phyloP scores from a whole-genome alignment of 2,888 invertebrate genomes.

The Stenodera caucasica region DNA sequence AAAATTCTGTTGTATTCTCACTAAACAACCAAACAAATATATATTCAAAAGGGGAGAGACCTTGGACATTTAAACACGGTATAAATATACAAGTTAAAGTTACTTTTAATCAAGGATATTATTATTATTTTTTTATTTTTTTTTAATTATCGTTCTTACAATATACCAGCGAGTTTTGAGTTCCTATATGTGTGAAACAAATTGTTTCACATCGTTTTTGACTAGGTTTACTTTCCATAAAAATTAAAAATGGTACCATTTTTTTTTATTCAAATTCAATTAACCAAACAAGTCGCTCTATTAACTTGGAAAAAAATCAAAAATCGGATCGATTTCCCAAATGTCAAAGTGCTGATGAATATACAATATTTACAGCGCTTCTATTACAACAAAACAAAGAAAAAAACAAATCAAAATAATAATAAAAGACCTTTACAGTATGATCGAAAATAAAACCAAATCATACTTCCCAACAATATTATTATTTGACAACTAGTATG shows the following conservation, averaged over 20 bases:
- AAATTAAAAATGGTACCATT: conserved; percentile 45
- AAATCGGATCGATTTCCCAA: conserved; percentile 35
- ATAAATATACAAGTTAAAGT: conserved; percentile 47
- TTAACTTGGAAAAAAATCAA: conserved; percentile 20
- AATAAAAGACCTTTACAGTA: conserved; percentile 33
- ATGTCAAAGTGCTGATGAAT: conserved; percentile 49
- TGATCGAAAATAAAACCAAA: conserved; percentile 35
- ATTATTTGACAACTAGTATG: conserved; percentile 40
- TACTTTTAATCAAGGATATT: conserved; percentile 35
- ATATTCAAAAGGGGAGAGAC: conserved; percentile 25
- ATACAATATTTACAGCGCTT: conserved; percentile 54
- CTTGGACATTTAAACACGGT: conserved; percentile 41
- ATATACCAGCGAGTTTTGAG: conserved; percentile 78
- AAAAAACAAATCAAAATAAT: not conserved
- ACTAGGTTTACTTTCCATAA: conserved; percentile 55
- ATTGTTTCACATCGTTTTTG: conserved; percentile 48
- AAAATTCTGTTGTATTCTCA: conserved; percentile 35
- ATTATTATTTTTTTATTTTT: conserved; percentile 32
- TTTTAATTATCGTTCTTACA: conserved; percentile 64
- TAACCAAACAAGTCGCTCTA: no score
- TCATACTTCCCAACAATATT: conserved; percentile 40
- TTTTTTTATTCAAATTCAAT: not conserved
- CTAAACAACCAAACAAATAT: conserved; percentile 38
- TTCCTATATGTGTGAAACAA: conserved; percentile 66
- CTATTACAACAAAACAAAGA: not conserved